Evolutionary conservation across 2,113 vertebrate genomes (phyloP), one percentile per base, ranked within the genome.

Genomic region (Ceyx cyanopectus): DNA sequence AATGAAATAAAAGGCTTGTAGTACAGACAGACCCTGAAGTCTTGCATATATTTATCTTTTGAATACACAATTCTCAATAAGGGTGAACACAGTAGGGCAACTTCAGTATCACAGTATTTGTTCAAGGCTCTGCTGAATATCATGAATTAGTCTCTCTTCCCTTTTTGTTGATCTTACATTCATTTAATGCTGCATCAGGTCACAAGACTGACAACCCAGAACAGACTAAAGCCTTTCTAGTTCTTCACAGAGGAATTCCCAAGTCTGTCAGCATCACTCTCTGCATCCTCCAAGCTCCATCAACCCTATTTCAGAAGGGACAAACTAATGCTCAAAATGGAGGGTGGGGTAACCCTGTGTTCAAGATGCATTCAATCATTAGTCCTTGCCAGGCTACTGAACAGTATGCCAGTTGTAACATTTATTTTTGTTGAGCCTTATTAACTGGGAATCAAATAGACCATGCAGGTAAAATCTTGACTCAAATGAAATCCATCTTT

Each of bases 41-140:
- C 50, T 83, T 91, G 65, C 75, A 89, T 91, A 43, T 67, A 78
- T 94, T 95, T 93, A 61, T 80, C 72, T 62, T 93, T 74, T 77
- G 70, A 91, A 91, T 87, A 60, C 23, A 72, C 53, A 80, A 74
- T 80, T 91, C 69, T 93, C 69, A 89, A 5, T 57, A 79, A 69
- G 50, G 20, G 4, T 84, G 56, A 75, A 93, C 51, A 22, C 10
- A 87, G 29, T 12, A 79, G 18, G 60, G 17, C n/a, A 90, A 67
- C 19, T 79, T 89, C 50, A 34, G 30, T 45, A 81, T 43, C 62
- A 74, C 22, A 70, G 40, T 29, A 30, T 93, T 87, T 94, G 57
- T 62, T 77, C 70, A 79, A 91, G 54, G 50, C 58, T 85, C 87
- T 93, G 45, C 45, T 81, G 68, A 89, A 87, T 78, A 29, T 32